Percentiles rank a stretch among this genome's conserved stretches.
Conservation (phyloP, 2,113 vertebrate species). For the Physeter macrocephalus region DNA sequence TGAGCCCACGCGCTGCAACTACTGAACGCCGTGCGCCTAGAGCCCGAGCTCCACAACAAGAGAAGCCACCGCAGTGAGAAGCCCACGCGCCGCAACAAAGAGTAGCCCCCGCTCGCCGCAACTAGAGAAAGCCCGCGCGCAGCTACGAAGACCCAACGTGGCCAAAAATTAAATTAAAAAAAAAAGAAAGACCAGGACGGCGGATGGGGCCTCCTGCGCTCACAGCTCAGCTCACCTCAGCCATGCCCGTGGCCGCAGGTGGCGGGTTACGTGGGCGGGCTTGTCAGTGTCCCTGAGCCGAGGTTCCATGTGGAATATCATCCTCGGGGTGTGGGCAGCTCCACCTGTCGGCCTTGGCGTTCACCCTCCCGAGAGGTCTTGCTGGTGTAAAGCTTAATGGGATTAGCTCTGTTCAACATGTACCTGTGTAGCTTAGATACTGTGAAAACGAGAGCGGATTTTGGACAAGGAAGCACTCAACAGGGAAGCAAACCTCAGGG, state of each 20-base stretch:
- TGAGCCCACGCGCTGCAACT: no score
- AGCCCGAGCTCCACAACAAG: no score
- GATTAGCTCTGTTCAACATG: not conserved
- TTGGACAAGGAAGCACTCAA: no score
- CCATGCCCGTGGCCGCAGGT: not conserved
- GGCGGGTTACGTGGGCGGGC: not conserved
- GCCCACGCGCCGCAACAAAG: no score
- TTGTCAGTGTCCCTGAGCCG: not conserved
- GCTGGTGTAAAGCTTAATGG: not conserved
- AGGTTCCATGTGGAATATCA: not conserved
- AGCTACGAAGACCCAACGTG: no score
- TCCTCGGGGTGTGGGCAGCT: not conserved
- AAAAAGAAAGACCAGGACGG: no score
- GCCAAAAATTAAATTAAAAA: no score
- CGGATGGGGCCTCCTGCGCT: not conserved
- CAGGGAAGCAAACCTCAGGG: not conserved
- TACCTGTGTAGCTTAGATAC: not conserved
- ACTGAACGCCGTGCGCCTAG: no score
- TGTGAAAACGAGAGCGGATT: not conserved
- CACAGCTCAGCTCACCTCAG: not conserved
- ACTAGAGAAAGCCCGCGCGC: no score
- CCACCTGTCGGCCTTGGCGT: not conserved
- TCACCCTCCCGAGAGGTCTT: not conserved
- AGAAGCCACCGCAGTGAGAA: no score
- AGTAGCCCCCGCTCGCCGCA: no score